phyloP scores from a whole-genome alignment of 2,113 vertebrate species.

The Grantiella picta region DNA sequence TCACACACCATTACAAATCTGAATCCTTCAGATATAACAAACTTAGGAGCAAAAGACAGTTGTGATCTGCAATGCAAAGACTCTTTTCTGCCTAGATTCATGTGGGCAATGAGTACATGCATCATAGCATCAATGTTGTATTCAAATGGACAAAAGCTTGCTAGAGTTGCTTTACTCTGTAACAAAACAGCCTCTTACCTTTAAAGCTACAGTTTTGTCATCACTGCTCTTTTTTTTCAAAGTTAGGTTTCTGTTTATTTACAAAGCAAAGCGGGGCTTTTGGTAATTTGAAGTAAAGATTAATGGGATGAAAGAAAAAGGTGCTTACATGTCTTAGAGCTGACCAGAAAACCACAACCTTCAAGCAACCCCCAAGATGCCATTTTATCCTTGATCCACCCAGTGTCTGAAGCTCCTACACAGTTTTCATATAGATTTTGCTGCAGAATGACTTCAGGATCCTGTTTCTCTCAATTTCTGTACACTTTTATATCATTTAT shows the following conservation, averaged over 20 bases:
- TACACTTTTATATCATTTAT: not conserved
- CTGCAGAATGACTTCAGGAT: not conserved
- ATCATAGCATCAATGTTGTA: rapidly evolving
- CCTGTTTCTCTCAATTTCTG: not conserved
- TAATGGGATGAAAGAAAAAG: not conserved
- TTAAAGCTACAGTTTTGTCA: not conserved
- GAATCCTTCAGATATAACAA: not conserved
- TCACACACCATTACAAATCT: not conserved
- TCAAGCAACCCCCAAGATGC: not conserved
- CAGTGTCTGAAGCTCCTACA: not conserved
- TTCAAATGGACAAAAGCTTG: not conserved
- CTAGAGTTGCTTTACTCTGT: not conserved
- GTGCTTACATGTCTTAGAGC: not conserved
- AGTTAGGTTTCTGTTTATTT: not conserved
- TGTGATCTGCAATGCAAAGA: not conserved
- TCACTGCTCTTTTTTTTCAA: not conserved
- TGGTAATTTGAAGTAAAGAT: not conserved
- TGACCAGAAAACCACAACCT: not conserved
- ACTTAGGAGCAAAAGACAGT: not conserved
- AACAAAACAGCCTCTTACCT: not conserved
- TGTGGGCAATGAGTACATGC: not conserved
- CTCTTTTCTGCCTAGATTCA: not conserved
- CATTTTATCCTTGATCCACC: not conserved
- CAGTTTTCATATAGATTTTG: not conserved
- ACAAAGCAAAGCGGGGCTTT: not conserved